Conservation (phyloP, 2,797 vertebrate species). For the Tenualosa ilisha region DNA sequence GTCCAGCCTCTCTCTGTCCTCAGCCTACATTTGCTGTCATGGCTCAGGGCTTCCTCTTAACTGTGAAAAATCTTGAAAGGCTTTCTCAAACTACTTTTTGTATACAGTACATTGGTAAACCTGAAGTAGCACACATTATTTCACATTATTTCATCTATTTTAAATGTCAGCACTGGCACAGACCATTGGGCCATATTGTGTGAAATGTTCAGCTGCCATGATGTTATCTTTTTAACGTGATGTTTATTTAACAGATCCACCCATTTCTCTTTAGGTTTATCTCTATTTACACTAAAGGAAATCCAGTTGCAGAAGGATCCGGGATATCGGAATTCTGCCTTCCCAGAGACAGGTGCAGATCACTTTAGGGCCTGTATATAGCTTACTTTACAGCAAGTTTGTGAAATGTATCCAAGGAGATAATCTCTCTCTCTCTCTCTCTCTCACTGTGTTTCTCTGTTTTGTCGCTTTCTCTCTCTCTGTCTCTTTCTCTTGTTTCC, state of each 20-base stretch:
- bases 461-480: background rate
- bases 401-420: background rate
- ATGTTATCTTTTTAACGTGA: constrained; percentile 24
- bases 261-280: constrained; percentile 63
- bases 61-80: too few relatives aligned
- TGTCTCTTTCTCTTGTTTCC: constrained; percentile 51
- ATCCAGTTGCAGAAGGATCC: constrained; percentile 93
- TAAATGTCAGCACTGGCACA: too few relatives aligned
- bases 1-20: constrained; percentile 44
- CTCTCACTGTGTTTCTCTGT: background rate
- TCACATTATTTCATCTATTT: background rate
- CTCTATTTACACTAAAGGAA: constrained; percentile 92
- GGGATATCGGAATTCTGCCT: constrained; percentile 91
- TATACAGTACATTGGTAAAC: background rate
- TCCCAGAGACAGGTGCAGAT: constrained; percentile 87
- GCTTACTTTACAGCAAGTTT: background rate
- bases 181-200: background rate
- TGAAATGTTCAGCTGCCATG: background rate
- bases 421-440: background rate
- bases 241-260: constrained; percentile 17
- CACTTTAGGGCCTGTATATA: background rate
- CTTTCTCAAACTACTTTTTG: too few relatives aligned
- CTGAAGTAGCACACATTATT: background rate
- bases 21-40: background rate
- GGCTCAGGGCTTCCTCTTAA: background rate